Evolutionary conservation across 2,113 vertebrate genomes (phyloP), one percentile per base, ranked within the genome.

Genomic region (cat (Felis catus)): DNA sequence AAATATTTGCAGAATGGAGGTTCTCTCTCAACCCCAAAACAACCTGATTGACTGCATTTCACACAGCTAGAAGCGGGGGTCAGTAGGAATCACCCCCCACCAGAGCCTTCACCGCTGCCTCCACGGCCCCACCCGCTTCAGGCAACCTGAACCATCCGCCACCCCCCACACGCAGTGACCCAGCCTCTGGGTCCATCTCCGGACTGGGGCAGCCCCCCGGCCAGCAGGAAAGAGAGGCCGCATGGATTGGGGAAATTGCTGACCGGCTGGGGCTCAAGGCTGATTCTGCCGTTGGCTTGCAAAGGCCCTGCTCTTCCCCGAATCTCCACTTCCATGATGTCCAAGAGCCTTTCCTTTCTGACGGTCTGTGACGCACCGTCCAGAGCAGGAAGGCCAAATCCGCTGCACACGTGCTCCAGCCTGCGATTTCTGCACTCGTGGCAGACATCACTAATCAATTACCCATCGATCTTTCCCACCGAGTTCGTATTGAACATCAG

Each of bases 371-470:
- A 6, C 33, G 73, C 25, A 4, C 21, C 2, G 5, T 66, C 41
- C n/a, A 55, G 71, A 76, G 39, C 39, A n/a, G 39, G 58, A 53
- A 90, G 29, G 10, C 58, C 45, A 21, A 31, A 27, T 2, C 19
- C 27, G 11, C 8, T 27, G 25, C 85, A 45, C 2, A 0, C 3
- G 4, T 0, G 0, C 2, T 13, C 19, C 14, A 1, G 2, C 53
- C 45, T 19, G 14, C 13, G 23, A 23, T 1, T 36, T 4, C 36
- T 1, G 2, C 25, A 19, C 71, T 89, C 15, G 0, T 1, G 29
- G 31, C 76, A 96, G 96, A 93, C 97, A 95, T 93, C 78, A 89
- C 83, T 61, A 61, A 81, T 53, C 87, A 15, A 96, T 66, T 55
- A 16, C 55, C 33, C 0, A 8, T 14, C 61, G 1, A 0, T 39